Conservation (phyloP, 2,113 vertebrate genomes). For the Microtus richardsoni region DNA sequence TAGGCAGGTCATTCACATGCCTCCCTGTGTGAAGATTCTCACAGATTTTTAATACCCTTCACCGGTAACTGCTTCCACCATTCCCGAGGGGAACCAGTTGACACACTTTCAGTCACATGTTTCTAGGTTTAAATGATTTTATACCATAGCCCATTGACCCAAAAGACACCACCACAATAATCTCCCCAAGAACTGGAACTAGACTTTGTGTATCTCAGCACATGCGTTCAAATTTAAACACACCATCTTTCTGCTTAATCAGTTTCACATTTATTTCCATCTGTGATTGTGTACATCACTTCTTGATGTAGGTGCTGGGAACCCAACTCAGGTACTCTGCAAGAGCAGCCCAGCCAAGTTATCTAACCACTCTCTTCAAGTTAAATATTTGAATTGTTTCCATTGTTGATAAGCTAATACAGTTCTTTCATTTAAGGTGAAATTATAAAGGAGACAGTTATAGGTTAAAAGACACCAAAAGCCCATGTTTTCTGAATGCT, state of each 20-base stretch:
- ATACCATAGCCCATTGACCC: neutral
- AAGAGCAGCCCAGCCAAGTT: neutral
- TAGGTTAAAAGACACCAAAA: neutral
- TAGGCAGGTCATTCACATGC: neutral
- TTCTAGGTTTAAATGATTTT: neutral
- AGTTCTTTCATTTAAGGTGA: constrained; percentile 2
- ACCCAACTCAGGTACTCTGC: neutral
- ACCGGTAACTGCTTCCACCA: neutral
- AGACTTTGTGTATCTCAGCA: neutral
- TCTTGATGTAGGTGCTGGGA: neutral
- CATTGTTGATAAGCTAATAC: neutral
- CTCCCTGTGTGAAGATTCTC: neutral
- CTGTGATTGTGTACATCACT: neutral
- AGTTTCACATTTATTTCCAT: neutral
- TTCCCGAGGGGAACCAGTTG: neutral
- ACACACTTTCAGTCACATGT: neutral
- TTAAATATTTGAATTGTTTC: constrained; percentile 32
- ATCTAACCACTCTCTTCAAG: neutral
- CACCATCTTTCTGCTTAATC: neutral
- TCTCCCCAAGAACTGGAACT: neutral
- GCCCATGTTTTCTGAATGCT: neutral
- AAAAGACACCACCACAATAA: neutral
- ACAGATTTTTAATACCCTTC: neutral
- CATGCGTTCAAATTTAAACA: neutral
- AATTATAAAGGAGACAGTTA: neutral